Conservation (phyloP, 2,888 invertebrate genomes). For the Agrochola lota region DNA sequence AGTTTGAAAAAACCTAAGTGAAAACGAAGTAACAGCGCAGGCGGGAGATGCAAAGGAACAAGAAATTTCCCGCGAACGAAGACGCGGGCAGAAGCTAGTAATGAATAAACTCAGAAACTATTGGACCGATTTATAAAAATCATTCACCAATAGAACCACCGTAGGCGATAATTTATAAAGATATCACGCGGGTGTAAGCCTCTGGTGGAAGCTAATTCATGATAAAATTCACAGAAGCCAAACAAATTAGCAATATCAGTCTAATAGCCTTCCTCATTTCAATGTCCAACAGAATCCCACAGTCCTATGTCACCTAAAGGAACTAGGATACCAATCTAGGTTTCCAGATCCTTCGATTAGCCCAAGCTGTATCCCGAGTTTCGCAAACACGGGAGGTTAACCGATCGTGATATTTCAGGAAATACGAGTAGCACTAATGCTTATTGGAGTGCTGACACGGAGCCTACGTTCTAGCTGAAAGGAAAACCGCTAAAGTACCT, state of each 20-base stretch:
- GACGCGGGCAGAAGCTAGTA: too few relatives aligned
- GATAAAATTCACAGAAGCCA: neutral
- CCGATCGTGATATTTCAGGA: conserved; percentile 21
- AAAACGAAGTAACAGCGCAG: too few relatives aligned
- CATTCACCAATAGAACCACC: too few relatives aligned
- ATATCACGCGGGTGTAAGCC: too few relatives aligned
- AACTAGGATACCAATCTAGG: neutral
- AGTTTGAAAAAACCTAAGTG: too few relatives aligned
- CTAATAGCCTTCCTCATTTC: neutral
- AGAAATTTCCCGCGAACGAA: too few relatives aligned
- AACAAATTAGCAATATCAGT: neutral
- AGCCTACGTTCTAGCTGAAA: conserved; percentile 9
- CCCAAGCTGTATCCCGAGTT: neutral
- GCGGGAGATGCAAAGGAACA: too few relatives aligned
- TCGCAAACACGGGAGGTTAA: conserved; percentile 14
- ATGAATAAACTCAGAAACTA: too few relatives aligned
- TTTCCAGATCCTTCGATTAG: conserved; percentile 19
- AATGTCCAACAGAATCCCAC: neutral
- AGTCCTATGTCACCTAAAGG: neutral
- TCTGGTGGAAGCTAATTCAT: too few relatives aligned
- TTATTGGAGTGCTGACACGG: conserved; percentile 29
- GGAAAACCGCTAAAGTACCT: conserved; percentile 1
- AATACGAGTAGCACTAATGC: conserved; percentile 32
- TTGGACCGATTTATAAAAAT: too few relatives aligned
- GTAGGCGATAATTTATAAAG: too few relatives aligned